Conservation (phyloP, 2,888 invertebrate genomes). For the Aplocera efformata region DNA sequence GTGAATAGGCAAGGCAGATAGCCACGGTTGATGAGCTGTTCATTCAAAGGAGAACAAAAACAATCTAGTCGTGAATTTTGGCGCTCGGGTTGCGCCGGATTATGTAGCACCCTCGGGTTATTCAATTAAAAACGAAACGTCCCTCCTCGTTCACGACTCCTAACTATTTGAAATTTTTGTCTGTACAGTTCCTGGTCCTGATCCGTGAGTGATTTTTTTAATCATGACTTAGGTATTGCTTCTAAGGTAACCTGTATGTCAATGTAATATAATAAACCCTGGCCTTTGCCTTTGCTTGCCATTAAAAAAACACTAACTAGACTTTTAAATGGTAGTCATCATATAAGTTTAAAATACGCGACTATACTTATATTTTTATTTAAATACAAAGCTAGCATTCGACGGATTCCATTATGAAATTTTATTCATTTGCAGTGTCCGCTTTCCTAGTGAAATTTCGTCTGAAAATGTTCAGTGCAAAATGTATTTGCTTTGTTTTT, state of each 20-base stretch:
- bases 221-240: conserved; percentile 10
- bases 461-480: conserved; percentile 41
- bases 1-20: conserved; percentile 23
- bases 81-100: conserved; percentile 52
- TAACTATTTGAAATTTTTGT: conserved; percentile 50
- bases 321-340: too few species aligned
- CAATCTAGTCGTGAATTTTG: conserved; percentile 54
- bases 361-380: too few species aligned
- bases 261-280: conserved; percentile 11
- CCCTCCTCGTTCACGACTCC: conserved; percentile 42
- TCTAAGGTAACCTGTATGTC: conserved; percentile 16
- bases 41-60: conserved; percentile 48
- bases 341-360: neutral
- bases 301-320: too few species aligned
- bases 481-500: conserved; percentile 65
- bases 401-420: conserved; percentile 25
- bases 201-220: too few species aligned
- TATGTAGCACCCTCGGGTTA: conserved; percentile 63
- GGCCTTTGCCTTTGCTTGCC: too few species aligned
- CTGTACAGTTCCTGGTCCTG: conserved; percentile 41
- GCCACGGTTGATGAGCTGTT: conserved; percentile 40
- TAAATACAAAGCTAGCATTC: too few species aligned
- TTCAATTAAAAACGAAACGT: conserved; percentile 65
- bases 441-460: conserved; percentile 35
- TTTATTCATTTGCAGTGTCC: conserved; percentile 33